These are phyloP conservation scores for Pandion haliaetus DNA, from an alignment of 2,113 vertebrate genomes.

Conservation along the genomic window DNA sequence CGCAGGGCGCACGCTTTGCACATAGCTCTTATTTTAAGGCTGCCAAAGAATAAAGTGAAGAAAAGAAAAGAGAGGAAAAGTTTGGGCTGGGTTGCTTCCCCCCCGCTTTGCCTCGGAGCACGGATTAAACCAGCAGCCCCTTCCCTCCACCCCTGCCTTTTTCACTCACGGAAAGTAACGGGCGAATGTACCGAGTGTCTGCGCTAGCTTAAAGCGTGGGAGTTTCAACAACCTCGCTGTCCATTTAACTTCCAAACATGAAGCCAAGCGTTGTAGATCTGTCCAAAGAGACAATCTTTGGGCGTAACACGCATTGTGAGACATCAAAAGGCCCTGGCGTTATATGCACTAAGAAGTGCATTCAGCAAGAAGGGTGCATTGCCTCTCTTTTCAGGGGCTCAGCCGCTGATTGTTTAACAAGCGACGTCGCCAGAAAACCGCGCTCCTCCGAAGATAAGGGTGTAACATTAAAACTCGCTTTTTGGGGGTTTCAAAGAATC, in stretches of 20 bases:
- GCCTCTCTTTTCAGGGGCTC: slow-evolving; percentile 59
- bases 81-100: neutral
- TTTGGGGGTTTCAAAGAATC: slow-evolving; percentile 49
- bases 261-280: slow-evolving; percentile 80
- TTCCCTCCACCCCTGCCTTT: neutral
- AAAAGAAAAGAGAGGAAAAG: slow-evolving; percentile 14
- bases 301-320: slow-evolving; percentile 75
- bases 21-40: slow-evolving; percentile 26
- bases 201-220: slow-evolving; percentile 67
- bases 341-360: slow-evolving; percentile 60
- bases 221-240: slow-evolving; percentile 73
- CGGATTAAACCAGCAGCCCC: neutral
- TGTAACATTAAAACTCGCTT: slow-evolving; percentile 49
- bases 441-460: slow-evolving; percentile 52
- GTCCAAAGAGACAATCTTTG: slow-evolving; percentile 82
- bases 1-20: slow-evolving; percentile 23
- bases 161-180: neutral
- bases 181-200: slow-evolving; percentile 17
- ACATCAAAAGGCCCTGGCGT: slow-evolving; percentile 77
- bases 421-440: slow-evolving; percentile 52
- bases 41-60: slow-evolving; percentile 29
- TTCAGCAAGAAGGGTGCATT: slow-evolving; percentile 72
- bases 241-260: slow-evolving; percentile 77
- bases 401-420: slow-evolving; percentile 64
- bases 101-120: neutral